Evolutionary conservation across 2,888 invertebrate genomes (phyloP).

Genomic region (Oligia fasciuncula): DNA sequence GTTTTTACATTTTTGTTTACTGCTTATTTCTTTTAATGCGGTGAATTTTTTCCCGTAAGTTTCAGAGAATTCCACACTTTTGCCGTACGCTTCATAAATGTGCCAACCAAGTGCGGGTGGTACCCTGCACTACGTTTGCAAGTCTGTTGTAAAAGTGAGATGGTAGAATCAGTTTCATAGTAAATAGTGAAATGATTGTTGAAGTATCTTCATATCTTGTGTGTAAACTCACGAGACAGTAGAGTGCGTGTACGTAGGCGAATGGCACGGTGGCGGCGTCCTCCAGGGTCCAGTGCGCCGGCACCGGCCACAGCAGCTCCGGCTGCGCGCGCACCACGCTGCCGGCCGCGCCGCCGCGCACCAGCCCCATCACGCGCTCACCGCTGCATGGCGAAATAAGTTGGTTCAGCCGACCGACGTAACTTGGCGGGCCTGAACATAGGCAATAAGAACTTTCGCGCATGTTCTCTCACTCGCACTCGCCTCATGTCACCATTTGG

Average conservation of each 20-base stretch:
- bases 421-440: too few species aligned
- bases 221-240: constrained; percentile 68
- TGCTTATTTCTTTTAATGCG: too few species aligned
- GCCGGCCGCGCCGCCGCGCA: constrained; percentile 87
- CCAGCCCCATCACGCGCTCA: constrained; percentile 91
- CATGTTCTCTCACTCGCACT: too few species aligned
- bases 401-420: not conserved
- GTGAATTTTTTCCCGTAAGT: not conserved
- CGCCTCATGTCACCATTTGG: too few species aligned
- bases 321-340: constrained; percentile 88
- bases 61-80: not conserved
- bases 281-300: constrained; percentile 91
- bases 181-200: not conserved
- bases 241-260: constrained; percentile 91
- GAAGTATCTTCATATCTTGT: not conserved
- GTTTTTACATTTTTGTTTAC: too few species aligned
- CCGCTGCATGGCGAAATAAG: constrained; percentile 76
- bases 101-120: not conserved
- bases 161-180: not conserved
- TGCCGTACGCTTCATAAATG: not conserved
- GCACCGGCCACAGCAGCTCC: constrained; percentile 91
- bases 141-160: not conserved
- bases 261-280: constrained; percentile 94
- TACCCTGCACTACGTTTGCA: not conserved
- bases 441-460: too few species aligned